Percentiles rank a stretch among this genome's conserved stretches.
phyloP scores from a whole-genome alignment of 2,888 invertebrate genomes.

The Trachelus tabidus region DNA sequence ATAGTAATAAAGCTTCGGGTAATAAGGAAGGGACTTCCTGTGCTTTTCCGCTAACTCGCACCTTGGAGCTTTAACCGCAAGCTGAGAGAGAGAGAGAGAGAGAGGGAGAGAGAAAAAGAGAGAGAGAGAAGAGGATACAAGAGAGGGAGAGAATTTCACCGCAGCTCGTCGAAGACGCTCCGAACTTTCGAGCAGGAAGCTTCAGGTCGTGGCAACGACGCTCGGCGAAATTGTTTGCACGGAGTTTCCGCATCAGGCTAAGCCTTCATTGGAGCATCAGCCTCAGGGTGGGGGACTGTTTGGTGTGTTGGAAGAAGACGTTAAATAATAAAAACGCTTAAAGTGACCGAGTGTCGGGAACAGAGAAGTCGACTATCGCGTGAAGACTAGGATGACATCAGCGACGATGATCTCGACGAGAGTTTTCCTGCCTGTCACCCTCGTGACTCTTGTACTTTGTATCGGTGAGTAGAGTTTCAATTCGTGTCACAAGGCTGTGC shows the following conservation, averaged over 20 bases:
- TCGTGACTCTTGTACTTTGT: slow-evolving; percentile 44
- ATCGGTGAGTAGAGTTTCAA: slow-evolving; percentile 44
- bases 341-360: slow-evolving; percentile 3
- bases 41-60: not conserved
- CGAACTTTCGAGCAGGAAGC: not conserved
- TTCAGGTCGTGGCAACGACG: not conserved
- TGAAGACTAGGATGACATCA: slow-evolving; percentile 37
- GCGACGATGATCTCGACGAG: slow-evolving; percentile 27
- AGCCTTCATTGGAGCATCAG: not conserved
- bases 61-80: not conserved
- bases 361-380: not conserved
- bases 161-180: not conserved
- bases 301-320: not conserved
- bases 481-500: not conserved
- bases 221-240: slow-evolving; percentile 1
- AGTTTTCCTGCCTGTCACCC: slow-evolving; percentile 44
- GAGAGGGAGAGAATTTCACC: not conserved
- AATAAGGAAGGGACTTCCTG: not conserved
- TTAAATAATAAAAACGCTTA: not conserved
- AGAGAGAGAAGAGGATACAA: not conserved
- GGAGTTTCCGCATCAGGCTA: not conserved
- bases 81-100: not conserved
- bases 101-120: not conserved
- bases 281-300: not conserved
- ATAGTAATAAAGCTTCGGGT: not conserved